Base-by-base conservation (phyloP, 2,888 invertebrate species). In the Poecilobothrus nobilitatus region DNA sequence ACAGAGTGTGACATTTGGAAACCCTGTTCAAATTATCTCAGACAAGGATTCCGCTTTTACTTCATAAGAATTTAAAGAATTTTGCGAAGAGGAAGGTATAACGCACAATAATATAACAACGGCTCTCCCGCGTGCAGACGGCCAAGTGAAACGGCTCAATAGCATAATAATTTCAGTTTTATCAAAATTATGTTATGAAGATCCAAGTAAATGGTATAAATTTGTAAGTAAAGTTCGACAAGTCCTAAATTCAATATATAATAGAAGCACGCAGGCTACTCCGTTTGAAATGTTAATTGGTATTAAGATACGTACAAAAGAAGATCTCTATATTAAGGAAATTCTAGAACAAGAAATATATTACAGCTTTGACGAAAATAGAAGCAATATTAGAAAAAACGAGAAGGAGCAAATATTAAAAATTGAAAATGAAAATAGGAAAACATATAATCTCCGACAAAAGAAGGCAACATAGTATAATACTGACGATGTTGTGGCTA, bases 111-210 rank as follows among this genome's bases (percentile, higher is more conserved):
- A 44, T 10, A 63, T 66, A 61, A 44, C 21, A 71, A 72, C 12
- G 75, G 77, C 67, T 68, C 68, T 79, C 9, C 76, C 80, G 21
- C 67, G 78, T 65, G 75, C 76, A 10, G 79, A 80, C 68, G 78
- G 79, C 0, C 78, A 80, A 67, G 76, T 75, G 0, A 77, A 79
- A 63, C 70, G 77, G 12, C 69, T 76, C 1, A 77, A 79, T 68
- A 68, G 73, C 18, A 76, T 71, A 8, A 74, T 79, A 9, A 76
- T 78, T 67, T 7, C 7, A 63, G 22, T 63, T 10, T 21, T 63
- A 10, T 21, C 22, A 27, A 63, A 63, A 63, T 2, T 63, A 15
- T 27, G 22, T 12, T 12, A 22, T 4, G 12, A 63, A 22, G 27
- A 63, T 4, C 63, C 63, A 63, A 22, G 4, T 9, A 63, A 63